Percentiles rank a stretch among this genome's conserved stretches.
phyloP scores from a whole-genome alignment of 2,113 vertebrate genomes.

The Halichoerus grypus region DNA sequence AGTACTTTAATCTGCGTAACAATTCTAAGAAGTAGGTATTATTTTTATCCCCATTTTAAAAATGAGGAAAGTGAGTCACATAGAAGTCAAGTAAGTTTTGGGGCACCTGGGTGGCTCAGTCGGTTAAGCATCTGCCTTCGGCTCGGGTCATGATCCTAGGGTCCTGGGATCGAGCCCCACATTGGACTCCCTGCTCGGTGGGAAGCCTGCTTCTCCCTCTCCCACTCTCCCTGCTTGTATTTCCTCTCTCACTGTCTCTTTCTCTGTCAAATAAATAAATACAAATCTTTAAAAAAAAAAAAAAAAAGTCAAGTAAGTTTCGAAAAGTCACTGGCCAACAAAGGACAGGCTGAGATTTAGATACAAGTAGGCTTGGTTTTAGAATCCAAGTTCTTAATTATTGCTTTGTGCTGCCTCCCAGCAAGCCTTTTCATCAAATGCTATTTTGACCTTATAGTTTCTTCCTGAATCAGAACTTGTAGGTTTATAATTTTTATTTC shows the following conservation, averaged over 20 bases:
- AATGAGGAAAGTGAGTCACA: neutral
- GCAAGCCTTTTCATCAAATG: neutral
- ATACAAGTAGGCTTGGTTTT: neutral
- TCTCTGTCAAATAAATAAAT: too few species aligned
- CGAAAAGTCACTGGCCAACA: neutral
- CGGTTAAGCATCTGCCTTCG: too few species aligned
- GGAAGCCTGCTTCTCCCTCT: too few species aligned
- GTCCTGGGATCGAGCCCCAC: too few species aligned
- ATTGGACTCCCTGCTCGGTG: too few species aligned
- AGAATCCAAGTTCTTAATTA: neutral
- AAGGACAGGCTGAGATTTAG: neutral
- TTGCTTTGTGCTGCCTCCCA: neutral
- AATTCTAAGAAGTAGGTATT: neutral
- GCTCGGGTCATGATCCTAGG: too few species aligned
- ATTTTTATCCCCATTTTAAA: neutral
- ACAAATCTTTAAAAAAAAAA: too few species aligned
- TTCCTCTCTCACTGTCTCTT: too few species aligned
- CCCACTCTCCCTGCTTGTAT: too few species aligned
- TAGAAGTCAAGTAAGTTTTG: neutral
- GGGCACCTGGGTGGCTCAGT: too few species aligned
- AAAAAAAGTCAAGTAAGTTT: neutral
- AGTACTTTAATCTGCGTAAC: neutral
- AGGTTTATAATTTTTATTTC: neutral
- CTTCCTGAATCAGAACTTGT: neutral
- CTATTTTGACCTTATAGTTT: neutral